phyloP scores from a whole-genome alignment of 2,888 invertebrate genomes.

The Trilocha varians region DNA sequence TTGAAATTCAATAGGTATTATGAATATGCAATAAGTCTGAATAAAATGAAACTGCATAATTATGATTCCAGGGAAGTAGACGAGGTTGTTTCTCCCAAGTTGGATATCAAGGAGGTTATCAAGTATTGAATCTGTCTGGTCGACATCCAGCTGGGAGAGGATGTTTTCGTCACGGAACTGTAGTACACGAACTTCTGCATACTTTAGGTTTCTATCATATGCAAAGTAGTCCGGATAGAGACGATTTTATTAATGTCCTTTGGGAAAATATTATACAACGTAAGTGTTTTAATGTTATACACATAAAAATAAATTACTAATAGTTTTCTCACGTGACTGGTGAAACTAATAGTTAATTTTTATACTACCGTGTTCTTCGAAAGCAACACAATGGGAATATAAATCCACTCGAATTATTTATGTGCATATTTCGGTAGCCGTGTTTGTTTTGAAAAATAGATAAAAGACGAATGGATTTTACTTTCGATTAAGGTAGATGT shows the following conservation, averaged over 20 bases:
- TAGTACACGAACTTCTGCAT: constrained; percentile 85
- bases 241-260: constrained; percentile 80
- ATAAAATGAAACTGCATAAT: too few relatives aligned
- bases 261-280: constrained; percentile 81
- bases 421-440: constrained; percentile 9
- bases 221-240: constrained; percentile 84
- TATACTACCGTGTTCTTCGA: constrained; percentile 6
- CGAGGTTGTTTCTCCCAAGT: constrained; percentile 67
- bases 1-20: not conserved
- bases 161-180: constrained; percentile 77
- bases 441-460: too few relatives aligned
- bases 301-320: not conserved
- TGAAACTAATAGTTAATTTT: constrained; percentile 1
- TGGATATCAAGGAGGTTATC: constrained; percentile 61
- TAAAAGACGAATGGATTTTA: too few relatives aligned
- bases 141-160: constrained; percentile 72
- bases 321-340: not conserved
- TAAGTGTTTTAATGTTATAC: constrained; percentile 27
- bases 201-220: constrained; percentile 88
- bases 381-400: constrained; percentile 28
- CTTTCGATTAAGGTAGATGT: too few relatives aligned
- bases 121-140: constrained; percentile 72
- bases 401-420: constrained; percentile 19
- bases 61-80: constrained; percentile 43
- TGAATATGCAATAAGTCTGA: too few relatives aligned